Base-by-base conservation (phyloP, 2,113 vertebrate species). In the Periophthalmus modestus region DNA sequence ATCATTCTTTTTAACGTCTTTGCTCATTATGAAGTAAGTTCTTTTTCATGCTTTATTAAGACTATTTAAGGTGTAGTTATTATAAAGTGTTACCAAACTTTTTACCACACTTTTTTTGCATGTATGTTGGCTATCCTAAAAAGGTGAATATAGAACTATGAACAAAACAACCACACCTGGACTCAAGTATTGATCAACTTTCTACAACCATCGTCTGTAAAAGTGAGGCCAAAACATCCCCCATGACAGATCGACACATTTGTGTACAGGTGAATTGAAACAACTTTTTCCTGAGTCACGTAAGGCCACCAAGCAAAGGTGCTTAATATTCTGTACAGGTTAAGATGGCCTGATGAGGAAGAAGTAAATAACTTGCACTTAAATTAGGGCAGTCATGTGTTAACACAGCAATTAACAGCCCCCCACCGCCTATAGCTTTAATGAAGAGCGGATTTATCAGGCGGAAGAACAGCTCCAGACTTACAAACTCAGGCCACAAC, bases 401-500 rank as follows among this genome's bases (percentile, higher is more conserved):
- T 89, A 91, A 87, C 79, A 88, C 59, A 69, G 85, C 82, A 93
- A 93, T 95, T 94, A 95, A 90, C 78, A 90, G 83, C 67, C 48
- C 74, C 77, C 79, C 69, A 63, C 46, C 16, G 50, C 71, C 71
- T 77, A 90, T 79, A 85, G 75, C 78, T 88, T 86, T 93, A 94
- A 94, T 93, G 91, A 86, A 91, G 90, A 72, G 80, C 91, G 90
- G 88, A 93, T 93, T 91, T 93, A 89, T 92, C 90, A 93, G 89
- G 82, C 84, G 33, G 75, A 86, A 88, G 84, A 88, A 89, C 82
- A 86, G 85, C 88, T 90, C 89, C 91, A 92, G 80, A 85, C 52
- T 79, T 87, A 47, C 61, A 82, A 89, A 80, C 84, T 74, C 66
- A 71, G 79, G 69, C 78, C 79, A 77, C 77, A 83, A 87, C 78